Percentiles rank a stretch among this genome's conserved stretches.
Conservation (phyloP, 2,113 vertebrate species). For the Mesocricetus auratus region DNA sequence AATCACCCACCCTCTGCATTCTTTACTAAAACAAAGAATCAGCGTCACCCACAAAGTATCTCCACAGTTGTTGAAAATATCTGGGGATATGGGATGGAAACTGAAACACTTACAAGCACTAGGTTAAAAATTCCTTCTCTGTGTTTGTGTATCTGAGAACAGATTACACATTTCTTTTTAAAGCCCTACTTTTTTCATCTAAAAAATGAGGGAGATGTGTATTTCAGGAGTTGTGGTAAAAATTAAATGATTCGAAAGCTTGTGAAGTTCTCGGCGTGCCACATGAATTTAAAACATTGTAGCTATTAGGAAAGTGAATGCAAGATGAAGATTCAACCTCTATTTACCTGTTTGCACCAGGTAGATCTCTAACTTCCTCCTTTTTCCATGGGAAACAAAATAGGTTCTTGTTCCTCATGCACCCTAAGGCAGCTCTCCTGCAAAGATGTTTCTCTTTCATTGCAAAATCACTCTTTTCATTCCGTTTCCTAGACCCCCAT, state of each 20-base stretch:
- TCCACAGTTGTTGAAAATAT: neutral
- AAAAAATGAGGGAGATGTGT: slow-evolving; percentile 31
- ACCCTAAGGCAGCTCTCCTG: slow-evolving; percentile 22
- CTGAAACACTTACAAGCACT: neutral
- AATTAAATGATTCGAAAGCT: slow-evolving; percentile 31
- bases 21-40: slow-evolving; percentile 33
- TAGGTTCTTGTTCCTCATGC: slow-evolving; percentile 62
- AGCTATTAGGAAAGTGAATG: slow-evolving; percentile 12
- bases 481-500: neutral
- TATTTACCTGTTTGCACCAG: slow-evolving; percentile 40
- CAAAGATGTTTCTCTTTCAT: slow-evolving; percentile 47
- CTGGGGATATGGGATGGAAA: neutral
- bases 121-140: slow-evolving; percentile 32
- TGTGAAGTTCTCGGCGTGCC: neutral
- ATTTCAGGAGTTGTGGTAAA: neutral
- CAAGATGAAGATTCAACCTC: neutral
- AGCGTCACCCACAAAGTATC: neutral
- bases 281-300: neutral
- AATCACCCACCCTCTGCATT: neutral
- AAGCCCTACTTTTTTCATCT: slow-evolving; percentile 39
- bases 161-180: slow-evolving; percentile 43
- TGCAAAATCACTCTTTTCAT: slow-evolving; percentile 61
- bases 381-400: slow-evolving; percentile 62
- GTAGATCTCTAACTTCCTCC: slow-evolving; percentile 12
- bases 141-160: slow-evolving; percentile 10